A percentile compares a stretch with the other conserved stretches of the same genome.
Evolutionary conservation across 2,797 vertebrate species (phyloP).

Genomic region (Peromyscus aztecus): DNA sequence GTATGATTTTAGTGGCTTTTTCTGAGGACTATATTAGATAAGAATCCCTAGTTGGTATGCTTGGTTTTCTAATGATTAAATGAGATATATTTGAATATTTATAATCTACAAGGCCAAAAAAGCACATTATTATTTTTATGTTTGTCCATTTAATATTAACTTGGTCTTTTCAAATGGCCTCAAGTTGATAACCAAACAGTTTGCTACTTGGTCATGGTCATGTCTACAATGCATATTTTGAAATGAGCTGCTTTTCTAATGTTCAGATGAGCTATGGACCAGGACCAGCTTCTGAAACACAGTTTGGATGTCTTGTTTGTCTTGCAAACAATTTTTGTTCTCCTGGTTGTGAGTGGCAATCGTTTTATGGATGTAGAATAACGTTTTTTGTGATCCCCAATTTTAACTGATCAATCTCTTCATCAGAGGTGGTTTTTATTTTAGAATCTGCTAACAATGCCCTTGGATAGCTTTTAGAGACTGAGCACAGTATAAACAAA

Average conservation of each 20-base stretch:
- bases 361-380: constrained; percentile 80
- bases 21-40: not conserved
- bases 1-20: not conserved
- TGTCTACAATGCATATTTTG: not conserved
- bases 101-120: not conserved
- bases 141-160: not conserved
- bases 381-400: constrained; percentile 69
- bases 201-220: not conserved
- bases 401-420: constrained; percentile 83
- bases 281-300: not conserved
- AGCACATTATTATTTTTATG: not conserved
- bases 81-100: not conserved
- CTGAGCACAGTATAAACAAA: not conserved
- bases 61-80: not conserved
- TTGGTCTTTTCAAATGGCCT: not conserved
- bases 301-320: not conserved
- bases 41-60: not conserved
- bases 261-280: not conserved
- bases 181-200: not conserved
- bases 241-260: not conserved
- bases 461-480: constrained; percentile 68
- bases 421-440: constrained; percentile 73
- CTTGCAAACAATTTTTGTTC: constrained; percentile 75
- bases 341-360: constrained; percentile 64
- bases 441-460: constrained; percentile 80